Conservation (phyloP, 2,888 invertebrate species). For the Eilema griseolum region DNA sequence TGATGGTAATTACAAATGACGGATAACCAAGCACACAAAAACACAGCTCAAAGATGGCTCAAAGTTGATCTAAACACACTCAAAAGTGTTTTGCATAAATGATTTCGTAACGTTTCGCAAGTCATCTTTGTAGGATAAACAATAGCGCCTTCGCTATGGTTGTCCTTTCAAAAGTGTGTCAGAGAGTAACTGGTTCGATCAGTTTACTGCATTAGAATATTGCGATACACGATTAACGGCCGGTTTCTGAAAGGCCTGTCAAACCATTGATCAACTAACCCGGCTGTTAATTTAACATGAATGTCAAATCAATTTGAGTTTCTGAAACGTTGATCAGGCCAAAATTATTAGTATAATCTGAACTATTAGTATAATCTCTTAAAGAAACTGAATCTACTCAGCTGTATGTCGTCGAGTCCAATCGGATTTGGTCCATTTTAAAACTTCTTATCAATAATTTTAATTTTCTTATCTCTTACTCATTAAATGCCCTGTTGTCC, state of each 20-base stretch:
- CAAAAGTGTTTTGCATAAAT: slow-evolving; percentile 43
- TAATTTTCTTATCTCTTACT: too few species aligned
- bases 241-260: too few species aligned
- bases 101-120: slow-evolving; percentile 67
- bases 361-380: slow-evolving; percentile 12
- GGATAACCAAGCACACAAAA: slow-evolving; percentile 16
- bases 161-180: slow-evolving; percentile 81
- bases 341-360: too few species aligned
- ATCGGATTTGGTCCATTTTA: too few species aligned
- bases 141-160: slow-evolving; percentile 71
- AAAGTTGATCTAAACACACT: slow-evolving; percentile 28
- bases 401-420: too few species aligned
- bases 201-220: slow-evolving; percentile 40
- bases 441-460: too few species aligned
- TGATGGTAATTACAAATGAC: slow-evolving; percentile 16
- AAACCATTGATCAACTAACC: too few species aligned
- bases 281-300: too few species aligned
- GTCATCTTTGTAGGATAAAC: slow-evolving; percentile 63
- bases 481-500: too few species aligned
- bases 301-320: too few species aligned
- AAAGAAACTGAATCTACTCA: neutral
- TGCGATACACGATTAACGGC: slow-evolving; percentile 17
- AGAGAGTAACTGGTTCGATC: slow-evolving; percentile 69
- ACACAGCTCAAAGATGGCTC: slow-evolving; percentile 9
- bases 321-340: too few species aligned